Evolutionary conservation across 1,140 invertebrate genomes (phyloP).

Genomic region (Fopius arisanus): DNA sequence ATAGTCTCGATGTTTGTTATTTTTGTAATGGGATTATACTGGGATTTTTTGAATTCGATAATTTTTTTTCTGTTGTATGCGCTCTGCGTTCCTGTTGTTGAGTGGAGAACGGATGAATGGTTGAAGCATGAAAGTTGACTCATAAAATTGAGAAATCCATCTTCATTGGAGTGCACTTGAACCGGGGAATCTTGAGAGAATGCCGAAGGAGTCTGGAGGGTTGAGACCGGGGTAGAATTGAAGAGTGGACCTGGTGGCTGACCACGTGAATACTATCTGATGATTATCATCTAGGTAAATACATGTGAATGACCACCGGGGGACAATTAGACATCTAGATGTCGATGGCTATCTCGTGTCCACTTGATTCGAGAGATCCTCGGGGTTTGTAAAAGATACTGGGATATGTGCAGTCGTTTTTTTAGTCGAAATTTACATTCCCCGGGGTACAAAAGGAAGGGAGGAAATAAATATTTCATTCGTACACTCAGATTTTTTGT

Average conservation of each 20-base stretch:
- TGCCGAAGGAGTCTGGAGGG: not conserved
- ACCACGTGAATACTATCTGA: slow-evolving; percentile 23
- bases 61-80: not conserved
- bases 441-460: slow-evolving; percentile 5
- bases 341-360: slow-evolving; percentile 22
- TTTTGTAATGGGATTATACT: no score
- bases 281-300: slow-evolving; percentile 34
- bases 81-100: no score
- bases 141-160: slow-evolving; percentile 10
- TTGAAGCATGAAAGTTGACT: not conserved
- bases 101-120: no score
- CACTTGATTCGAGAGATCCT: slow-evolving; percentile 44
- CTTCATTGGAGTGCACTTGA: not conserved
- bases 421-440: slow-evolving; percentile 43
- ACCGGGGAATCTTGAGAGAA: not conserved
- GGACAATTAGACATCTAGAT: slow-evolving; percentile 36
- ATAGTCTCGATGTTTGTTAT: no score
- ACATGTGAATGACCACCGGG: slow-evolving; percentile 50
- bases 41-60: not conserved
- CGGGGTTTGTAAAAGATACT: slow-evolving; percentile 49
- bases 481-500: not conserved
- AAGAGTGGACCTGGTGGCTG: not conserved
- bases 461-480: not conserved
- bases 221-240: not conserved
- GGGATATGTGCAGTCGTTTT: slow-evolving; percentile 22